Conservation (phyloP, 2,888 invertebrate species). For the Idaea biselata region DNA sequence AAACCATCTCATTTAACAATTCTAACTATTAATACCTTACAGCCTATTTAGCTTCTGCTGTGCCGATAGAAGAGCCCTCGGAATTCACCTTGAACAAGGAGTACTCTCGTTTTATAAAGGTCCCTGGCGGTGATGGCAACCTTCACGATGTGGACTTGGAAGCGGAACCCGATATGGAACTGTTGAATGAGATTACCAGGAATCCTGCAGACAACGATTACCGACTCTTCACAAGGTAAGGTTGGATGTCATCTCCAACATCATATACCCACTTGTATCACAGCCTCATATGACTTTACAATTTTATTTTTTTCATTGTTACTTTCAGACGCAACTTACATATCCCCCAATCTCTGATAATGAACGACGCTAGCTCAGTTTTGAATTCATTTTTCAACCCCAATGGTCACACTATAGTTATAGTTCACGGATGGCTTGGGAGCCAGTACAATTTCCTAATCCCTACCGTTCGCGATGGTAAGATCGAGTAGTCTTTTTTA, state of each 20-base stretch:
- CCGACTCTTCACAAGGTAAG: constrained; percentile 47
- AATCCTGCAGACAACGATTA: constrained; percentile 44
- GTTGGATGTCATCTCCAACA: constrained; percentile 3
- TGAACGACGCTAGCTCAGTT: constrained; percentile 41
- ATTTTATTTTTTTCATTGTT: constrained; percentile 2
- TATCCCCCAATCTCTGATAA: constrained; percentile 34
- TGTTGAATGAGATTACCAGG: constrained; percentile 36
- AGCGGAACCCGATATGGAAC: constrained; percentile 37
- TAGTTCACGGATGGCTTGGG: constrained; percentile 53
- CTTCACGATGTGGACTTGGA: constrained; percentile 43
- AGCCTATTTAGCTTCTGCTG: constrained; percentile 35
- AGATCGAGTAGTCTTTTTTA: not conserved
- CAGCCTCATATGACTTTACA: not conserved
- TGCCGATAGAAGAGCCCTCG: constrained; percentile 29
- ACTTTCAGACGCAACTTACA: constrained; percentile 40
- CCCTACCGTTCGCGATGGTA: not conserved
- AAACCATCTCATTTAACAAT: not conserved
- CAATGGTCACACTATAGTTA: constrained; percentile 37
- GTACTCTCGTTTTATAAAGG: constrained; percentile 41
- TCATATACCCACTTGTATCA: not conserved
- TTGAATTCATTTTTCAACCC: constrained; percentile 44
- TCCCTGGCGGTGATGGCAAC: constrained; percentile 41
- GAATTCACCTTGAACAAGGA: constrained; percentile 12
- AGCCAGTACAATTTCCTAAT: constrained; percentile 28
- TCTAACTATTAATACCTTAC: not conserved